Base-by-base conservation (phyloP, 2,888 invertebrate genomes). In the Drosophila paracracens region DNA sequence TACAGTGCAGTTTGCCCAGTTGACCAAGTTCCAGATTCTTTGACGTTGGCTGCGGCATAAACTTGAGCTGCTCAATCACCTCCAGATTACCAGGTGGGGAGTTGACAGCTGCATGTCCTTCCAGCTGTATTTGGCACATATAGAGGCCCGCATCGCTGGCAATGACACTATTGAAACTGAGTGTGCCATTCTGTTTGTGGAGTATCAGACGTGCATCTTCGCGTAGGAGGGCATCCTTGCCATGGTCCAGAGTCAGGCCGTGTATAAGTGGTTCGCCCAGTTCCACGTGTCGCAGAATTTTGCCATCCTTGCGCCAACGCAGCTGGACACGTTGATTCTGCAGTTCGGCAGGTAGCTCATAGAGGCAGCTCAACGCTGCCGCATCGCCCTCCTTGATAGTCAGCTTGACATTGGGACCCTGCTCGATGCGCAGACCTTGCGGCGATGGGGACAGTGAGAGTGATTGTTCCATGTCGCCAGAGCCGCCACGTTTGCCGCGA, bases 1-100 rank as follows among this genome's bases (percentile, higher is more conserved):
- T 97, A 93, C 99, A 99, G 85, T 97, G 97, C 64, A 99, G 95
- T 93, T 96, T 97, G 2, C 96, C 96, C 1, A 96, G 94, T 21
- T 96, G 95, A 64, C 96, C 96, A 59, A 98, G 93, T 91, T 98
- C 98, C 66, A 99, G 93, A 84, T 97, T 97, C 91, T 97, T 97
- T 91, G 96, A 97, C 56, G 97, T 96, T 0, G 98, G 98, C 65
- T 93, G 93, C 0, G 98, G 98, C 50, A 95, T 95, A 92, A 99
- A 99, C 92, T 97, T 98, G 3, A 99, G 94, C 92, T 95, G 95
- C 92, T 97, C 97, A 94, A 93, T 88, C 92, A 94, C 83, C 81
- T 90, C 88, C 70, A 93, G 56, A 50, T 83, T 83, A 38, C 84
- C 91, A 13, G 82, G 84, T 35, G 90, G 79, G 68, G 94, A 90